phyloP scores from a whole-genome alignment of 2,797 vertebrate genomes.

The Amblyraja radiata region DNA sequence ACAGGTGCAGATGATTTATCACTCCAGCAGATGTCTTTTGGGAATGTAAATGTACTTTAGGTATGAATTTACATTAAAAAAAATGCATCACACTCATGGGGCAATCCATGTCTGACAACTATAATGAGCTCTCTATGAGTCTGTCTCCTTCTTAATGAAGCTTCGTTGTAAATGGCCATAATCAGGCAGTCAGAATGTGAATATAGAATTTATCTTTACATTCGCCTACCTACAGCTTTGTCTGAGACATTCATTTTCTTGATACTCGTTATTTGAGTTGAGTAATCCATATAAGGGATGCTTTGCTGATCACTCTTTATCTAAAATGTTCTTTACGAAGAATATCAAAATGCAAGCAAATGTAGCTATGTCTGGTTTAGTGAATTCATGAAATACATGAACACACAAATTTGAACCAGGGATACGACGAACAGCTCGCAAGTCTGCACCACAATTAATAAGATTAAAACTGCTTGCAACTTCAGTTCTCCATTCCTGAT shows the following conservation, averaged over 20 bases:
- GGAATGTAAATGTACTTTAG: neutral
- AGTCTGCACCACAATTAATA: neutral
- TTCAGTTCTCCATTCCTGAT: neutral
- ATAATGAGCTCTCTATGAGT: neutral
- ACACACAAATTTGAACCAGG: neutral
- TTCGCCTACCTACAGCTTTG: too few species aligned
- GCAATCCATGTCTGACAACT: neutral
- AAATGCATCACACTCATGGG: neutral
- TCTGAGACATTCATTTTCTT: too few species aligned
- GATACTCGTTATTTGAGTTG: too few species aligned
- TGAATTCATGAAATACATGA: too few species aligned
- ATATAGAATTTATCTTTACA: too few species aligned
- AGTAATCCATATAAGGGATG: too few species aligned
- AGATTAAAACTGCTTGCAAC: neutral
- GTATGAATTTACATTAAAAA: neutral
- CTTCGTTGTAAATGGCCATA: neutral
- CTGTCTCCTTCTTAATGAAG: neutral
- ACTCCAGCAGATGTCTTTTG: neutral
- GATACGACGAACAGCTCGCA: neutral
- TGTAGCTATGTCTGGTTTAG: too few species aligned
- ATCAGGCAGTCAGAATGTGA: neutral
- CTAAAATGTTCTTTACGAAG: too few species aligned
- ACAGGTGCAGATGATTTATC: slow-evolving; percentile 13
- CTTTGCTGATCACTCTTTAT: too few species aligned
- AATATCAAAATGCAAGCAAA: too few species aligned